These are phyloP conservation scores for Limnothrissa miodon DNA, from an alignment of 2,113 vertebrate species.

Conservation along the genomic window DNA sequence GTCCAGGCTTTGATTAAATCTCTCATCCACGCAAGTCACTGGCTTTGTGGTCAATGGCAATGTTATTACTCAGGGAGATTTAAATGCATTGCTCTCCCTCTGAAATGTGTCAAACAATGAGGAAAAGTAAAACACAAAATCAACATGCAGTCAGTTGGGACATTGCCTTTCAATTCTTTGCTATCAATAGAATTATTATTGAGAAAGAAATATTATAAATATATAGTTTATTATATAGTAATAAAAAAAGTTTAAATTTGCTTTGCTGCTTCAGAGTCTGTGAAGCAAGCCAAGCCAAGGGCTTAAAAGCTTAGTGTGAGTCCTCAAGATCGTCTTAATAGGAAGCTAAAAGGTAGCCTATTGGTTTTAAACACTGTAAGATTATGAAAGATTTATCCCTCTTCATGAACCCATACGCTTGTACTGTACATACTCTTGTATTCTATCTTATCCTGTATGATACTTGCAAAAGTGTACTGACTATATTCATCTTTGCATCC, in stretches of 20 bases:
- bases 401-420: conserved; percentile 28
- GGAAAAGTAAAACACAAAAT: not conserved
- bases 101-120: not conserved
- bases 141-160: not conserved
- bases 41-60: conserved; percentile 18
- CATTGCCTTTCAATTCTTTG: conserved; percentile 15
- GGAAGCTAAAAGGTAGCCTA: conserved; percentile 48
- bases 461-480: not conserved
- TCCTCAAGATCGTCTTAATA: conserved; percentile 45
- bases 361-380: conserved; percentile 47
- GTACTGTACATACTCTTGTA: no score
- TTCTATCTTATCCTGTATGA: conserved; percentile 6
- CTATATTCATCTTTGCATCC: not conserved
- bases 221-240: no score
- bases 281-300: conserved; percentile 30
- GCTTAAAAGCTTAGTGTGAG: conserved; percentile 55
- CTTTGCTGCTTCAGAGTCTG: conserved; percentile 31
- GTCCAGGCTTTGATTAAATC: conserved; percentile 48
- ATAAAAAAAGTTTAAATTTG: conserved; percentile 43
- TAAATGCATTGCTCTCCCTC: not conserved
- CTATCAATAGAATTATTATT: conserved; percentile 28
- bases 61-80: conserved; percentile 18
- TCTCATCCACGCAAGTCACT: conserved; percentile 21
- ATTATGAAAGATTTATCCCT: conserved; percentile 43
- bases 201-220: conserved; percentile 31